Percentiles rank a stretch among this genome's conserved stretches.
phyloP scores from a whole-genome alignment of 2,113 vertebrate species.

The Eurystomus gularis region DNA sequence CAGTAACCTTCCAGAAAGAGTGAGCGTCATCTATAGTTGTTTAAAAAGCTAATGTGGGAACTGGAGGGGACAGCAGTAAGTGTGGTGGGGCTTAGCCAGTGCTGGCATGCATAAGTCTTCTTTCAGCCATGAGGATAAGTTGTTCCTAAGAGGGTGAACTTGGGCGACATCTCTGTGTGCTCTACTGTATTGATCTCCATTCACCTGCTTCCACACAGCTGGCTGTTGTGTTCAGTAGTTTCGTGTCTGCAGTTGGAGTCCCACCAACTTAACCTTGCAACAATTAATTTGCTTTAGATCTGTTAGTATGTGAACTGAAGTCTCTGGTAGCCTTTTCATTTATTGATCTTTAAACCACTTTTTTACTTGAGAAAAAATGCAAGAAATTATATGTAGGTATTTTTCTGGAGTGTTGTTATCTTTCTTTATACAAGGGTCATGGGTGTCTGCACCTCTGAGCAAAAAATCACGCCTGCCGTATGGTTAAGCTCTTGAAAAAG shows the following conservation, averaged over 20 bases:
- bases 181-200: not conserved
- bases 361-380: not conserved
- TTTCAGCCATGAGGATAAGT: not conserved
- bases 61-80: not conserved
- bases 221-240: not conserved
- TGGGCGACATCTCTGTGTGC: not conserved
- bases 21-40: not conserved
- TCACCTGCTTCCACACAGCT: not conserved
- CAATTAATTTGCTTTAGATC: not conserved
- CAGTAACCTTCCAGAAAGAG: not conserved
- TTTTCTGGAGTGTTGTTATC: not conserved
- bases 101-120: not conserved
- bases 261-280: not conserved
- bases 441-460: not conserved
- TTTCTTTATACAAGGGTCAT: not conserved
- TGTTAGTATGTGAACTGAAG: not conserved
- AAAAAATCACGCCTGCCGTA: not conserved
- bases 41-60: not conserved
- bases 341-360: not conserved
- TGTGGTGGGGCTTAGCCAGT: fast-evolving
- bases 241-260: not conserved
- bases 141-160: not conserved
- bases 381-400: not conserved
- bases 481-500: not conserved
- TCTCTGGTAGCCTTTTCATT: not conserved